These are phyloP conservation scores for Furcifer pardalis DNA, from an alignment of 2,797 vertebrate genomes.

Conservation along the genomic window DNA sequence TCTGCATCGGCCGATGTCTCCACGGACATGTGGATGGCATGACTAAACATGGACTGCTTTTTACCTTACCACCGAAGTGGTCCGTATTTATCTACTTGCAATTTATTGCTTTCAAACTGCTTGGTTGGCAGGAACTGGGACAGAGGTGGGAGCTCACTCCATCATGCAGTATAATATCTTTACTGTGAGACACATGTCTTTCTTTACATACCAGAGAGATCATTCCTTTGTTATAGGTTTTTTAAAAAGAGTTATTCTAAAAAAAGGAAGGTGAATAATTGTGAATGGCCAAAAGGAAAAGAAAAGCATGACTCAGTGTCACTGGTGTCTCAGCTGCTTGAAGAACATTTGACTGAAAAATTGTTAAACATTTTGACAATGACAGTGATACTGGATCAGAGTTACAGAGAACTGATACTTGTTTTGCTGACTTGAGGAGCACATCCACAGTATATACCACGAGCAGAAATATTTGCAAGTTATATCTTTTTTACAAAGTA, in stretches of 20 bases:
- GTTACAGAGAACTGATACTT: constrained; percentile 64
- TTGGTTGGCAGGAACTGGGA: too few species aligned
- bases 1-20: too few species aligned
- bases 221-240: constrained; percentile 68
- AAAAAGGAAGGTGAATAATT: constrained; percentile 92
- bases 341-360: constrained; percentile 81
- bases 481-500: constrained; percentile 33
- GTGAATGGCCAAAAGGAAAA: constrained; percentile 80
- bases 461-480: neutral
- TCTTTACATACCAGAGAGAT: constrained; percentile 68
- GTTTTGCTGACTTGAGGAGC: constrained; percentile 78
- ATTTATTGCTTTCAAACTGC: too few species aligned
- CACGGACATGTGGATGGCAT: too few species aligned
- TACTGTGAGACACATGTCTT: constrained; percentile 62
- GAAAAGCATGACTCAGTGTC: constrained; percentile 84
- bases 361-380: constrained; percentile 86
- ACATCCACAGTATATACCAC: constrained; percentile 27
- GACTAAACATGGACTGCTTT: too few species aligned
- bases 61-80: too few species aligned
- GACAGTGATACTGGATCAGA: constrained; percentile 70
- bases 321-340: constrained; percentile 87
- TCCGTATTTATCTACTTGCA: too few species aligned
- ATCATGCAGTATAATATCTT: constrained; percentile 28
- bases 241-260: constrained; percentile 92
- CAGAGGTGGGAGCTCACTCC: too few species aligned